Evolutionary conservation across 2,797 vertebrate species (phyloP).

Genomic region (Intellagama lesueurii): DNA sequence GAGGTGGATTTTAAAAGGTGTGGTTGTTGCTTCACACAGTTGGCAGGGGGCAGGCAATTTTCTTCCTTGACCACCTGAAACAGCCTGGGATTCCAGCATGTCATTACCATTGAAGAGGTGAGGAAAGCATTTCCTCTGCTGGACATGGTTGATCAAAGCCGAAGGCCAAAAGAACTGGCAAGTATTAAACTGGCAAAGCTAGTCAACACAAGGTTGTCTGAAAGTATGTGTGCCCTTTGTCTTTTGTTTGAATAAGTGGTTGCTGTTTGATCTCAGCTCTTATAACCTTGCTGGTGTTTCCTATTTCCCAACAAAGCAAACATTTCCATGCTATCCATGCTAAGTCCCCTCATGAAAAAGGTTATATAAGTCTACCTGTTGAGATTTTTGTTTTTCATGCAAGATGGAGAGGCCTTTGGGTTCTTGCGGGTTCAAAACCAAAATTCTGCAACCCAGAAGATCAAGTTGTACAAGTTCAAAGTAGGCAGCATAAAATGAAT

Average conservation of each 20-base stretch:
- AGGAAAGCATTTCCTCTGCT: constrained; percentile 89
- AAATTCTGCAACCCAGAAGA: neutral
- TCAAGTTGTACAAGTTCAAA: neutral
- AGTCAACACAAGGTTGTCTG: neutral
- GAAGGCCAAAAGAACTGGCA: constrained; percentile 89
- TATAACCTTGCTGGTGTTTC: neutral
- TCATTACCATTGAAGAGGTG: constrained; percentile 90
- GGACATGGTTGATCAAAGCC: constrained; percentile 93
- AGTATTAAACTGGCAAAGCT: neutral
- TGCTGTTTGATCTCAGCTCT: neutral
- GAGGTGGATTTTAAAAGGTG: neutral
- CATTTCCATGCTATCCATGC: neutral
- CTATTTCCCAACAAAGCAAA: neutral
- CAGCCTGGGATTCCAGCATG: constrained; percentile 91
- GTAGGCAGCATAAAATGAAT: neutral
- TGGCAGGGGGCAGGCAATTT: neutral
- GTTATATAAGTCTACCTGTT: neutral
- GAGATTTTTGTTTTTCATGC: neutral
- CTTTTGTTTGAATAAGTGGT: neutral
- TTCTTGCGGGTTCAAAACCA: neutral
- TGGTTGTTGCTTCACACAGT: neutral
- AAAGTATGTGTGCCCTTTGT: rapidly evolving
- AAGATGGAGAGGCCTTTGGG: neutral
- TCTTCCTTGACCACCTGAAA: constrained; percentile 70
- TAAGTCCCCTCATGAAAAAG: neutral